phyloP scores from a whole-genome alignment of 2,797 vertebrate genomes.

The Acanthornis magna region DNA sequence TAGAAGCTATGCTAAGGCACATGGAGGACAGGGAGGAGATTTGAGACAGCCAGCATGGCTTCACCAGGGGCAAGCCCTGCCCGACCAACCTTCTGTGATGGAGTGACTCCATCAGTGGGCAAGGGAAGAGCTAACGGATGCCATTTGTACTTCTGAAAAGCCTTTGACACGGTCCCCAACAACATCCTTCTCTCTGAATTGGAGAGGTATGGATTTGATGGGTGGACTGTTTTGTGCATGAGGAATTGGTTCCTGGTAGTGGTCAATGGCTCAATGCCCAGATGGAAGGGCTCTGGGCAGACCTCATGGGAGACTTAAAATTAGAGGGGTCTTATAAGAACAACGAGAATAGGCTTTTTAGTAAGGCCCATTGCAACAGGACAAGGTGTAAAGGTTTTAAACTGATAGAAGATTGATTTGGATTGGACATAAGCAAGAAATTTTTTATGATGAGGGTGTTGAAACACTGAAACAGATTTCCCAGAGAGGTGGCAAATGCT shows the following conservation, averaged over 20 bases:
- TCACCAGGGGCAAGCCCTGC: neutral
- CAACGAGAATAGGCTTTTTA: neutral
- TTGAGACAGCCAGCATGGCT: neutral
- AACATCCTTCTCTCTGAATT: neutral
- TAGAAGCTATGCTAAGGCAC: neutral
- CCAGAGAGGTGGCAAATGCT: neutral
- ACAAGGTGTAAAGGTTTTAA: neutral
- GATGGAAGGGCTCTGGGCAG: neutral
- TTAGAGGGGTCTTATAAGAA: neutral
- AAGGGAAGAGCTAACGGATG: neutral
- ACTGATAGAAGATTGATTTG: neutral
- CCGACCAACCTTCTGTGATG: neutral
- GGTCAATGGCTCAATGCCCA: neutral
- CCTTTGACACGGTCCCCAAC: neutral
- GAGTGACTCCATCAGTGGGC: neutral
- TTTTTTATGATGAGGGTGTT: neutral
- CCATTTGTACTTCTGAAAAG: neutral
- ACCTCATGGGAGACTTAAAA: neutral
- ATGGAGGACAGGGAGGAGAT: neutral
- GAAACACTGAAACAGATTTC: neutral
- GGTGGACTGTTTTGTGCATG: fast-evolving
- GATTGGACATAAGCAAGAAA: neutral
- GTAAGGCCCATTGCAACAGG: neutral
- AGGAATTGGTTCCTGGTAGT: neutral
- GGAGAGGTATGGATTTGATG: neutral